Percentiles rank a stretch among this genome's conserved stretches.
These are phyloP conservation scores for Cyrtonyx montezumae DNA, from an alignment of 2,113 vertebrate genomes.

Conservation along the genomic window DNA sequence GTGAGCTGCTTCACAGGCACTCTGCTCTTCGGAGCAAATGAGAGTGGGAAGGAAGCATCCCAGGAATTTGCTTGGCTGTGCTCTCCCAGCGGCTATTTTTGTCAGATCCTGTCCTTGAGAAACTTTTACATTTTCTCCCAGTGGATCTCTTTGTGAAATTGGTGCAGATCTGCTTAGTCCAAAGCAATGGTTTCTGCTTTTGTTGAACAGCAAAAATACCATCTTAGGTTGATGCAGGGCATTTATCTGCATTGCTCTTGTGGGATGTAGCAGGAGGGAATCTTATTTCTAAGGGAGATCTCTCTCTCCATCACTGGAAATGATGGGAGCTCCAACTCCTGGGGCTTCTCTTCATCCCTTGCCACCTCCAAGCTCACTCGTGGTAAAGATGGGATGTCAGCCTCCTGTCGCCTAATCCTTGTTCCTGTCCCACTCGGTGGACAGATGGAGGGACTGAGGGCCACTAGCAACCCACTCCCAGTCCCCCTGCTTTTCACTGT, in stretches of 20 bases:
- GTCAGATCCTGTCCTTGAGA: not conserved
- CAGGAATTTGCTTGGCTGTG: slow-evolving; percentile 15
- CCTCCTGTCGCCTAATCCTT: not conserved
- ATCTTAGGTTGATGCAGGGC: not conserved
- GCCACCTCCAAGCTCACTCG: accelerated
- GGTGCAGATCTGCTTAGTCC: not conserved
- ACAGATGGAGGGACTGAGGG: not conserved
- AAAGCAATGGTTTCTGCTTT: too few relatives aligned
- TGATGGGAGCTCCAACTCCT: too few relatives aligned
- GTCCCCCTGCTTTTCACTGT: not conserved
- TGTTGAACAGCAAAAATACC: not conserved
- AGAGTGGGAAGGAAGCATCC: slow-evolving; percentile 1
- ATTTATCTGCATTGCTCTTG: accelerated
- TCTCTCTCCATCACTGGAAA: not conserved
- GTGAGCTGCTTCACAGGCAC: not conserved
- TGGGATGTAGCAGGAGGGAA: not conserved
- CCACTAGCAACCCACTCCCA: not conserved
- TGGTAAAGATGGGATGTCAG: not conserved
- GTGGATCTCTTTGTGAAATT: not conserved
- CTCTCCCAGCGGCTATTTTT: not conserved
- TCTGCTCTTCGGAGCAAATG: not conserved
- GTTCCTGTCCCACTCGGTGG: not conserved
- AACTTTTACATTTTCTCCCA: not conserved
- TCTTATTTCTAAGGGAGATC: not conserved
- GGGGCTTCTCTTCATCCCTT: not conserved